Percentiles rank a stretch among this genome's conserved stretches.
phyloP scores from a whole-genome alignment of 2,113 vertebrate genomes.

The Cryptotis parvus region DNA sequence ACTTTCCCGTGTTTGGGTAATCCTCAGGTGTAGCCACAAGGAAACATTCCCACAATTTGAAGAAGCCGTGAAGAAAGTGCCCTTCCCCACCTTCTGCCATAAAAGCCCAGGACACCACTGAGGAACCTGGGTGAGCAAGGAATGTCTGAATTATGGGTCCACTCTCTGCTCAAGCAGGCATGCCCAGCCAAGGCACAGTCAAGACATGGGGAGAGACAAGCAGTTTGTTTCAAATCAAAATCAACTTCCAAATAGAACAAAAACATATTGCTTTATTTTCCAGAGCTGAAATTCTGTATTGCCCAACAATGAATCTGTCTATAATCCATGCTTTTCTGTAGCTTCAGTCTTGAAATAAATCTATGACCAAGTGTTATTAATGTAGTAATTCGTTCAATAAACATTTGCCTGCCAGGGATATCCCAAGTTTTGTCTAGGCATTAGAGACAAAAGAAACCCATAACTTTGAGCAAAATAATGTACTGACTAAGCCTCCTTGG shows the following conservation, averaged over 20 bases:
- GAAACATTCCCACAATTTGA: conserved; percentile 66
- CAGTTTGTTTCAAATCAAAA: conserved; percentile 71
- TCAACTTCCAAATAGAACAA: conserved; percentile 66
- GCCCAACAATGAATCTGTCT: conserved; percentile 71
- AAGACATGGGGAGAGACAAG: background rate
- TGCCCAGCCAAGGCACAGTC: background rate
- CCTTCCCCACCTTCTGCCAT: too few relatives aligned
- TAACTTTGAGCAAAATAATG: background rate
- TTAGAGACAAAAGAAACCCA: background rate
- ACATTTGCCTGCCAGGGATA: conserved; percentile 43
- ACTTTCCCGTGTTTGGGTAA: conserved; percentile 60
- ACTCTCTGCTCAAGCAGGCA: background rate
- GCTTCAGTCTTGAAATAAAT: conserved; percentile 57
- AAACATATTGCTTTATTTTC: conserved; percentile 73
- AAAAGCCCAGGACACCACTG: conserved; percentile 24
- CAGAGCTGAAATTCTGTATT: conserved; percentile 63
- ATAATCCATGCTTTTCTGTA: conserved; percentile 48
- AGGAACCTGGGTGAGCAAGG: conserved; percentile 22
- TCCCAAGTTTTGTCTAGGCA: conserved; percentile 40
- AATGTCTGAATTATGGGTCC: background rate
- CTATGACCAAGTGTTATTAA: conserved; percentile 74
- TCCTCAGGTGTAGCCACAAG: conserved; percentile 54
- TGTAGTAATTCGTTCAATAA: conserved; percentile 61
- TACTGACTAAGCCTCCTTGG: background rate
- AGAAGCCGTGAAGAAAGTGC: background rate